A percentile compares a stretch with the other conserved stretches of the same genome.
phyloP scores from a whole-genome alignment of 1,140 invertebrate genomes.

The Platyscapa corneri region DNA sequence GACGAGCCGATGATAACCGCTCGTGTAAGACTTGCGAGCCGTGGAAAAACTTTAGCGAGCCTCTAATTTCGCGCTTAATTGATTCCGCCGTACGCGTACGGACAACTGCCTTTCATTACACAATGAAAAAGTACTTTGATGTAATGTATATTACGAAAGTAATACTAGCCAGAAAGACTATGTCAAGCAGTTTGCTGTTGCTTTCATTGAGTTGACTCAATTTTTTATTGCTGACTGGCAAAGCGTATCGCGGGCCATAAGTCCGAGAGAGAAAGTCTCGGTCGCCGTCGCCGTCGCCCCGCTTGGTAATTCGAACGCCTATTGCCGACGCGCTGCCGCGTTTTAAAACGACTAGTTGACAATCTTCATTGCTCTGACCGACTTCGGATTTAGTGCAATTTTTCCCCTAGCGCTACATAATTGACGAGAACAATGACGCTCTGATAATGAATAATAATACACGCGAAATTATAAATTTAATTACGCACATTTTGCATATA shows the following conservation, averaged over 20 bases:
- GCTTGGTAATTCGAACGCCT: background rate
- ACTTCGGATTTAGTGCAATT: background rate
- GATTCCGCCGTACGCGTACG: background rate
- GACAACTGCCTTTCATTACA: background rate
- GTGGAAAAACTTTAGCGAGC: too few relatives aligned
- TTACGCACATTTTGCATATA: too few relatives aligned
- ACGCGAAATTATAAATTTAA: too few relatives aligned
- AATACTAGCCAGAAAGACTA: background rate
- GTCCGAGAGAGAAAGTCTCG: background rate
- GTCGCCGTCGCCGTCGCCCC: too few relatives aligned
- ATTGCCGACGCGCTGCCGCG: background rate
- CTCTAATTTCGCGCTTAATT: background rate
- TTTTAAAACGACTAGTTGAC: background rate
- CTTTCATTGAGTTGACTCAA: constrained; percentile 32
- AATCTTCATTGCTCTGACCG: background rate
- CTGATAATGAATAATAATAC: too few relatives aligned
- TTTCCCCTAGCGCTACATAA: too few relatives aligned
- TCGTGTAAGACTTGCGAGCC: too few relatives aligned
- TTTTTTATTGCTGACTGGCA: background rate
- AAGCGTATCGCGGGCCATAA: background rate
- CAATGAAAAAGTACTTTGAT: background rate
- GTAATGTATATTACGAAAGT: background rate
- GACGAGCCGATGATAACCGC: too few relatives aligned
- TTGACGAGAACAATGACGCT: too few relatives aligned
- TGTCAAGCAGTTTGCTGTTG: constrained; percentile 10